These are phyloP conservation scores for Clavelina lepadiformis DNA, from an alignment of 23 tunicate genomes.

Conservation along the genomic window DNA sequence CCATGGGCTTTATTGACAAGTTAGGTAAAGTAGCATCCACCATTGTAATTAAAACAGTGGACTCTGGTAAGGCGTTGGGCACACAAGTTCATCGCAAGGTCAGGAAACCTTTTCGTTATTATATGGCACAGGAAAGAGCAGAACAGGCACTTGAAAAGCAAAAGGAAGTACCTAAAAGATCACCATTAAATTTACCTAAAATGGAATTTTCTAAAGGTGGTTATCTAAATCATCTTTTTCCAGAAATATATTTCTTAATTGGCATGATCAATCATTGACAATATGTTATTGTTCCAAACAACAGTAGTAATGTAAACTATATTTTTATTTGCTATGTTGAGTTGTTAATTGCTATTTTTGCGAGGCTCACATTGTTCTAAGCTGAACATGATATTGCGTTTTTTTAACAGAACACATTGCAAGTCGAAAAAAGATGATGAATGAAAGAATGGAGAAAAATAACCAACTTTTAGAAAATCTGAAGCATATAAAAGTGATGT, in stretches of 20 bases:
- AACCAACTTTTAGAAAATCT: slow-evolving; percentile 7
- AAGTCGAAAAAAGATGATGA: background rate
- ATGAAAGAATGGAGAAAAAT: slow-evolving; percentile 7
- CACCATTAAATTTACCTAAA: slow-evolving; percentile 72
- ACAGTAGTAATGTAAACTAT: too few species aligned
- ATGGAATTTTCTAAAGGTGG: slow-evolving; percentile 46
- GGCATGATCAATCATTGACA: too few species aligned
- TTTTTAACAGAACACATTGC: slow-evolving; percentile 4
- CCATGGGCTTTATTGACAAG: slow-evolving; percentile 15
- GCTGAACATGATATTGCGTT: too few species aligned
- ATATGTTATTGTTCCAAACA: too few species aligned
- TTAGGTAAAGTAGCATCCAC: background rate
- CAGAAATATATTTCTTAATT: too few species aligned
- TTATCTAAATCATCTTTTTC: too few species aligned
- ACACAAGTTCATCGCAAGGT: slow-evolving; percentile 20
- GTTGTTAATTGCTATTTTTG: too few species aligned
- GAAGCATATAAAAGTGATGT: slow-evolving; percentile 7
- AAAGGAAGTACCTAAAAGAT: slow-evolving; percentile 38
- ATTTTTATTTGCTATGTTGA: too few species aligned
- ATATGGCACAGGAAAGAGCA: slow-evolving; percentile 68
- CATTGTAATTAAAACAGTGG: too few species aligned
- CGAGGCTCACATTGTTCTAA: too few species aligned
- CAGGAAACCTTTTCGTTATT: slow-evolving; percentile 52
- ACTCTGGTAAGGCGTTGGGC: slow-evolving; percentile 17
- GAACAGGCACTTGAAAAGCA: slow-evolving; percentile 51